A percentile compares a stretch with the other conserved stretches of the same genome.
Evolutionary conservation across 2,113 vertebrate species (phyloP).

Genomic region (Myrmophylax atrothorax): DNA sequence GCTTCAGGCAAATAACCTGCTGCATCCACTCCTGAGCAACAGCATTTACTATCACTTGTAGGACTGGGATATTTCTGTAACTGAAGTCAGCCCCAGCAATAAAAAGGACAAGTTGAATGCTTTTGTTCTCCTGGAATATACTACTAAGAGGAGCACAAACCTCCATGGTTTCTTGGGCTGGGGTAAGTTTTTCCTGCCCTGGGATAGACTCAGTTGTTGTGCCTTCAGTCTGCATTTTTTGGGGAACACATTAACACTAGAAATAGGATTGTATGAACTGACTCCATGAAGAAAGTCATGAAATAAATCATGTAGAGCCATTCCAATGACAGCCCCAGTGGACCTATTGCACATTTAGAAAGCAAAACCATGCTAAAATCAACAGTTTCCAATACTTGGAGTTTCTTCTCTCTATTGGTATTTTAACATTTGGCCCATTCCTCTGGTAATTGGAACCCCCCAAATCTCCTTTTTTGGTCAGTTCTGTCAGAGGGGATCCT

Average conservation of each 20-base stretch:
- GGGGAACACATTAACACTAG: background rate
- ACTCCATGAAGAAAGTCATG: background rate
- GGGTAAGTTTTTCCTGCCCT: background rate
- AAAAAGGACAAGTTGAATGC: background rate
- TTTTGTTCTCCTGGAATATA: background rate
- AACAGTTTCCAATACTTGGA: background rate
- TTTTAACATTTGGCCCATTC: background rate
- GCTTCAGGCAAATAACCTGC: background rate
- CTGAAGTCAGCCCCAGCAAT: background rate
- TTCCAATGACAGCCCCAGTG: background rate
- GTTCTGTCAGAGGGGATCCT: background rate
- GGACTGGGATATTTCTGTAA: background rate
- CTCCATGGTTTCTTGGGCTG: background rate
- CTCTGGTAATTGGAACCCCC: background rate
- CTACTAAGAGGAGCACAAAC: background rate
- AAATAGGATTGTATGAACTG: background rate
- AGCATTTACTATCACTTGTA: background rate
- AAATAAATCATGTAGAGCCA: background rate
- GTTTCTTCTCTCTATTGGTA: background rate
- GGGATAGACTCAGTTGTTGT: background rate
- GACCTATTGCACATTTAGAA: background rate
- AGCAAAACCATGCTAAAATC: background rate
- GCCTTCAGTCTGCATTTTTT: background rate
- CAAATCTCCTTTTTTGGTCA: slow-evolving; percentile 32
- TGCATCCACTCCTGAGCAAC: background rate